These are phyloP conservation scores for Mesaphorura yosii DNA, from an alignment of 1,140 invertebrate genomes.

Conservation along the genomic window DNA sequence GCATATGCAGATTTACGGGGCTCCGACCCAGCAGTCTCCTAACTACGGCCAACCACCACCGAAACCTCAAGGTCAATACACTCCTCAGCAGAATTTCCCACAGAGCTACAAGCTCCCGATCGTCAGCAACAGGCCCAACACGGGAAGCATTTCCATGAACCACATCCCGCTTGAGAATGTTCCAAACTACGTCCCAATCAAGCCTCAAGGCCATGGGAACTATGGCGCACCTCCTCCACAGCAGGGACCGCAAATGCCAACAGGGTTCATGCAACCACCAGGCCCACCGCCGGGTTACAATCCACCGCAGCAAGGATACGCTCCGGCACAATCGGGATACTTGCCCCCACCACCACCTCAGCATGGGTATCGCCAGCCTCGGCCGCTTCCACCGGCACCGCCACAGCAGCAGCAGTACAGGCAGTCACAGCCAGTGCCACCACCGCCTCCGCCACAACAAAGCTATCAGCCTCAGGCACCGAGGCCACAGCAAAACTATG, in stretches of 20 bases:
- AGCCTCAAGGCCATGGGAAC: background rate
- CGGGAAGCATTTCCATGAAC: constrained; percentile 2
- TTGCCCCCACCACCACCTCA: constrained; percentile 1
- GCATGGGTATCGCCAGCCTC: background rate
- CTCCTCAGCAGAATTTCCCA: background rate
- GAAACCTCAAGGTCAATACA: background rate
- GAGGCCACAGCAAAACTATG: background rate
- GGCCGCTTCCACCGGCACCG: no score
- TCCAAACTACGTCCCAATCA: background rate
- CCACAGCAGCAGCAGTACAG: background rate
- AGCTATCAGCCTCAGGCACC: background rate
- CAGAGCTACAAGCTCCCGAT: constrained; percentile 8
- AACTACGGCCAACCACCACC: constrained; percentile 1
- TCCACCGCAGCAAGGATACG: background rate
- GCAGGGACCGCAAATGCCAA: background rate
- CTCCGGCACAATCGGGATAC: background rate
- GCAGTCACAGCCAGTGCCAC: background rate
- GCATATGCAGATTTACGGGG: constrained; percentile 12
- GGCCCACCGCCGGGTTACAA: background rate
- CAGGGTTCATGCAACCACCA: background rate
- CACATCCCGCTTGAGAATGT: constrained; percentile 4
- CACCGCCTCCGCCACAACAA: background rate
- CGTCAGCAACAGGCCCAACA: background rate
- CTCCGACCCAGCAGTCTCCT: background rate
- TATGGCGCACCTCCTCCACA: background rate